phyloP scores from a whole-genome alignment of 2,797 vertebrate species.

The Eospalax fontanierii region DNA sequence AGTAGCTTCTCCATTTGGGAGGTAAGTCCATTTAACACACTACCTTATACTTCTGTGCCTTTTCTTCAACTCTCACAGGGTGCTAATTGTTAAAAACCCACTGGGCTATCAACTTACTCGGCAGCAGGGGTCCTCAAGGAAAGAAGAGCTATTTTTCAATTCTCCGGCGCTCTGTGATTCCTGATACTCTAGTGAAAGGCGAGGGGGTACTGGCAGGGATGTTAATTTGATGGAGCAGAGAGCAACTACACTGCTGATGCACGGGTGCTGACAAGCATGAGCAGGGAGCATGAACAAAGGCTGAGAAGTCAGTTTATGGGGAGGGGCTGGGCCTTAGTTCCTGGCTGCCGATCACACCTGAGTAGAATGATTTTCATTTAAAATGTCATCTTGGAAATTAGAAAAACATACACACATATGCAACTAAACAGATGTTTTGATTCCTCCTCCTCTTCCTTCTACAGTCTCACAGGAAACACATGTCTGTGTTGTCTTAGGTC shows the following conservation, averaged over 20 bases:
- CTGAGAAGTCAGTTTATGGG: not conserved
- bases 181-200: not conserved
- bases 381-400: slow-evolving; percentile 72
- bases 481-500: slow-evolving; percentile 81
- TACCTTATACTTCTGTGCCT: not conserved
- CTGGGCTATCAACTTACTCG: not conserved
- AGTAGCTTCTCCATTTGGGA: not conserved
- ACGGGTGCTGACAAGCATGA: not conserved
- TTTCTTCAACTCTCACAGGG: not conserved
- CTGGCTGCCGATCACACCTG: not conserved
- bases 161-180: not conserved
- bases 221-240: not conserved
- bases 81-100: not conserved
- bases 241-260: not conserved
- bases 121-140: not conserved
- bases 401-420: slow-evolving; percentile 73
- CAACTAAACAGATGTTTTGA: slow-evolving; percentile 74
- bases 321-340: not conserved
- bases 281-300: not conserved
- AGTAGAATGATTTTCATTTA: slow-evolving; percentile 60
- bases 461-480: slow-evolving; percentile 82
- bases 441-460: slow-evolving; percentile 73
- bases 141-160: slow-evolving; percentile 33
- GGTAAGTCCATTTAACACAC: not conserved
- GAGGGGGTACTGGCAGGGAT: not conserved